Evolutionary conservation across 2,113 vertebrate species (phyloP).

Genomic region (Poeciliopsis retropinna): DNA sequence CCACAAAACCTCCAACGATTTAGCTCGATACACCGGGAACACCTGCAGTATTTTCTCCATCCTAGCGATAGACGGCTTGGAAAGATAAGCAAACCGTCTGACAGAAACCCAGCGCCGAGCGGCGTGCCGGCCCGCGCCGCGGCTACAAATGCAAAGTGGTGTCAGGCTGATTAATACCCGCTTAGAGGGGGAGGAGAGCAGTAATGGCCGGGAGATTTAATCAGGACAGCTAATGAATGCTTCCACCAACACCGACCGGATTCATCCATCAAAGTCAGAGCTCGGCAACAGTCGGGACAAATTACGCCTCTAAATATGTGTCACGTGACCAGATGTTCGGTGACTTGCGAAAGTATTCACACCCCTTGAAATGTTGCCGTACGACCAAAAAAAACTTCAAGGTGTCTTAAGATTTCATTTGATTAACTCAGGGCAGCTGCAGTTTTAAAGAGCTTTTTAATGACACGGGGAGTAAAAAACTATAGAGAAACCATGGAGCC

Average conservation of each 20-base stretch:
- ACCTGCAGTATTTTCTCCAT: neutral
- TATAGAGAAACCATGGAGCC: no score
- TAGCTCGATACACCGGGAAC: neutral
- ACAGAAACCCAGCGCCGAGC: conserved; percentile 7
- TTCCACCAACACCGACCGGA: conserved; percentile 39
- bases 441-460: no score
- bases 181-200: conserved; percentile 48
- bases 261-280: conserved; percentile 42
- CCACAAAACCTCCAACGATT: conserved; percentile 8
- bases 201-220: conserved; percentile 66
- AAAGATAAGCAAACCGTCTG: neutral
- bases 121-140: conserved; percentile 15
- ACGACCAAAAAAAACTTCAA: neutral
- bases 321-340: neutral
- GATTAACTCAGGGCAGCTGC: neutral
- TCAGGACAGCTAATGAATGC: conserved; percentile 63
- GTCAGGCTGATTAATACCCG: conserved; percentile 61
- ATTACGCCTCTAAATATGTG: neutral
- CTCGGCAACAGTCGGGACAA: conserved; percentile 31
- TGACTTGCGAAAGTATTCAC: neutral
- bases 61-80: neutral
- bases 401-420: neutral
- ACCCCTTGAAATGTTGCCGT: neutral
- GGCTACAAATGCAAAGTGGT: conserved; percentile 39
- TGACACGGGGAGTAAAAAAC: no score